phyloP scores from a whole-genome alignment of 30 jellyfish, hydroid and myxozoan genomes.

The Aurelia sp. region DNA sequence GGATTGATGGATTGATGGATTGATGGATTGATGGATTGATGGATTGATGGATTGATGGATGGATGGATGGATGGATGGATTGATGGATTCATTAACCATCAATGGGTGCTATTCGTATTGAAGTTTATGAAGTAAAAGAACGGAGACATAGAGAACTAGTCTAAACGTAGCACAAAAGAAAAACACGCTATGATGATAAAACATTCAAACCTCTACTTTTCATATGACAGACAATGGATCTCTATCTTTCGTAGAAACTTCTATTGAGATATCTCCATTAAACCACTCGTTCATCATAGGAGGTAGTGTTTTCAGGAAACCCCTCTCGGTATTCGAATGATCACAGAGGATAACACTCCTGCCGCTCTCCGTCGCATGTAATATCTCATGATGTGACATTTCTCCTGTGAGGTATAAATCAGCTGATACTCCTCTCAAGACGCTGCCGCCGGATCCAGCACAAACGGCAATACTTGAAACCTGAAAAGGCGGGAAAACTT shows the following conservation, averaged over 20 bases:
- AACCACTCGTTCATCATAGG: constrained; percentile 42
- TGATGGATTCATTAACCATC: no score
- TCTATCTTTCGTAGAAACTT: constrained; percentile 72
- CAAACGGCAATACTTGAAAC: constrained; percentile 87
- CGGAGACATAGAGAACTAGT: no score
- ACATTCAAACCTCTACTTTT: neutral
- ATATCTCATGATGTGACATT: constrained; percentile 95
- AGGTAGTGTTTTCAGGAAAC: constrained; percentile 64
- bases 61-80: no score
- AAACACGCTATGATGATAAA: no score
- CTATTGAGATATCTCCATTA: constrained; percentile 54
- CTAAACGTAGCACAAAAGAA: no score
- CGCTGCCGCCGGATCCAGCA: constrained; percentile 99
- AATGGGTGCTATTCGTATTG: no score
- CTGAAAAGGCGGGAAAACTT: constrained; percentile 23
- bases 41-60: no score
- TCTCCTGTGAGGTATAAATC: constrained; percentile 95
- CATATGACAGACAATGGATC: constrained; percentile 87
- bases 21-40: no score
- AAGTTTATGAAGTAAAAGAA: no score
- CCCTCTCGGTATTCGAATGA: constrained; percentile 96
- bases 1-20: no score
- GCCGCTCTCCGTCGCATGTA: constrained; percentile 89
- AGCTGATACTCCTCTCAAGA: constrained; percentile 84
- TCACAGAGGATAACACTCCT: constrained; percentile 88